A percentile compares a stretch with the other conserved stretches of the same genome.
These are phyloP conservation scores for Schizopygopsis malacanthus DNA, from an alignment of 2,797 vertebrate genomes.

Conservation along the genomic window DNA sequence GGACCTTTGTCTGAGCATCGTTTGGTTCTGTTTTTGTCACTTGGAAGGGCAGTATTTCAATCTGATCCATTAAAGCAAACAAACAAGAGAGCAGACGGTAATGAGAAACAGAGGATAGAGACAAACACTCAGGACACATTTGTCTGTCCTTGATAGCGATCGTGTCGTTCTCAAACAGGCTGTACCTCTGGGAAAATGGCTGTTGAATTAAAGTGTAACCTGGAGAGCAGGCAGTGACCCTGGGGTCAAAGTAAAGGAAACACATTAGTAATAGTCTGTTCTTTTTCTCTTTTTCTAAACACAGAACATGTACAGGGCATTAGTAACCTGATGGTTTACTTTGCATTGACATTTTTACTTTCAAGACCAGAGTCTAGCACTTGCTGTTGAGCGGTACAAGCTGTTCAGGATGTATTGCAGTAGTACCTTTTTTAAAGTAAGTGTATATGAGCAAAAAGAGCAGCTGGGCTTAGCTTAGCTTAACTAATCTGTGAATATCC, in stretches of 20 bases:
- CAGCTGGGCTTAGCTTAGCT: constrained; percentile 33
- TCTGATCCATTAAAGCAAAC: constrained; percentile 30
- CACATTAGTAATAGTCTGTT: constrained; percentile 32
- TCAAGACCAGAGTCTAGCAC: background rate
- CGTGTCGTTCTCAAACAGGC: background rate
- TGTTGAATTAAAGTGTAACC: constrained; percentile 31
- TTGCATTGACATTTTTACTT: constrained; percentile 25
- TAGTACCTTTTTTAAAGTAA: constrained; percentile 69
- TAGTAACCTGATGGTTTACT: constrained; percentile 22
- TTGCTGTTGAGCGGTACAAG: constrained; percentile 36
- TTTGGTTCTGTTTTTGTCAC: constrained; percentile 6
- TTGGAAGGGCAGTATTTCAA: constrained; percentile 26
- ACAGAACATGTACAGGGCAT: constrained; percentile 7
- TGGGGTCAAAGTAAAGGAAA: constrained; percentile 43
- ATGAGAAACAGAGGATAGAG: constrained; percentile 48
- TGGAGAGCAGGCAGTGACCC: constrained; percentile 27
- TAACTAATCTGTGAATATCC: constrained; percentile 34
- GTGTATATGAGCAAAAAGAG: background rate
- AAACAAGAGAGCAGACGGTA: constrained; percentile 40
- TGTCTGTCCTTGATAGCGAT: constrained; percentile 21
- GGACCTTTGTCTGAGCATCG: constrained; percentile 7
- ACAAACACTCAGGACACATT: constrained; percentile 24
- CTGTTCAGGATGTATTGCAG: constrained; percentile 58
- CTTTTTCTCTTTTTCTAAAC: constrained; percentile 36
- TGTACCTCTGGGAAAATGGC: constrained; percentile 32